Percentiles rank a stretch among this genome's conserved stretches.
phyloP scores from a whole-genome alignment of 2,888 invertebrate genomes.

The Athripsodes cinereus region DNA sequence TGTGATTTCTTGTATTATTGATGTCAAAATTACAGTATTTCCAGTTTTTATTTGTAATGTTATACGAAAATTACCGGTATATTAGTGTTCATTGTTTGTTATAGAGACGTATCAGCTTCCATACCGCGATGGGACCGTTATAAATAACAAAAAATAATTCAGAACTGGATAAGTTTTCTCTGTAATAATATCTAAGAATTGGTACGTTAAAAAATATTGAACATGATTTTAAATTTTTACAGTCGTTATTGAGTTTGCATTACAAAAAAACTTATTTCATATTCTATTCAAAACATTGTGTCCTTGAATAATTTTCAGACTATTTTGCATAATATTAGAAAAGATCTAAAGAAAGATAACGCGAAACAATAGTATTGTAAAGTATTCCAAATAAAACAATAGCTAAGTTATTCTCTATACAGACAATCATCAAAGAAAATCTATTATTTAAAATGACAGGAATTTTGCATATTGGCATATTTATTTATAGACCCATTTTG shows the following conservation, averaged over 20 bases:
- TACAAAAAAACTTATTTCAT: too few relatives aligned
- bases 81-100: conserved; percentile 14
- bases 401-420: conserved; percentile 9
- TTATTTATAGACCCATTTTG: conserved; percentile 10
- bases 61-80: conserved; percentile 18
- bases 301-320: too few relatives aligned
- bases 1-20: not conserved
- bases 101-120: conserved; percentile 1
- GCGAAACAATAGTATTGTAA: too few relatives aligned
- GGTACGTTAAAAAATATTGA: not conserved
- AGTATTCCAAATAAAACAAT: conserved; percentile 13
- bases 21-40: conserved; percentile 4
- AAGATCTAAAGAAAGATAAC: too few relatives aligned
- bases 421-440: conserved; percentile 11
- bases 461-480: conserved; percentile 20
- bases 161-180: too few relatives aligned
- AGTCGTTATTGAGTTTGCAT: too few relatives aligned
- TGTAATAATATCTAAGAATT: too few relatives aligned
- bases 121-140: not conserved
- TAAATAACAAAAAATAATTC: not conserved
- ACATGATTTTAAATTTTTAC: conserved; percentile 4
- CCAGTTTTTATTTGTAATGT: not conserved
- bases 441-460: conserved; percentile 13
- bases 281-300: too few relatives aligned
- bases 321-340: too few relatives aligned